phyloP scores from a whole-genome alignment of 2,797 vertebrate species.

The Rhynchotus rufescens region DNA sequence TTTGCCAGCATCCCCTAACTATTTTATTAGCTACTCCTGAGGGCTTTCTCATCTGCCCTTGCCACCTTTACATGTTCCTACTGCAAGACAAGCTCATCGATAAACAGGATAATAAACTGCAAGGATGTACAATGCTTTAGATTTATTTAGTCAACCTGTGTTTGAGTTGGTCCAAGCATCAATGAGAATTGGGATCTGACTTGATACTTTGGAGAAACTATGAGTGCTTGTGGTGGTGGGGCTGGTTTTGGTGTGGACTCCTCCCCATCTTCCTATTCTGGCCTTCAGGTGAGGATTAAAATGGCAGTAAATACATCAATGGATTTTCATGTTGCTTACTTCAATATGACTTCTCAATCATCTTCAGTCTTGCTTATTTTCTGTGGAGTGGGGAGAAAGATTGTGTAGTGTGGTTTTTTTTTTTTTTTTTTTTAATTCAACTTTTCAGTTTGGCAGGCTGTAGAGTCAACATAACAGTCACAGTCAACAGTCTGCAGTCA shows the following conservation, averaged over 20 bases:
- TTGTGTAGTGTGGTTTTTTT: neutral
- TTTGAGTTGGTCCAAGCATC: neutral
- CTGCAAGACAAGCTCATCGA: neutral
- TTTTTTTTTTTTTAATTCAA: neutral
- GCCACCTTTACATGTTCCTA: neutral
- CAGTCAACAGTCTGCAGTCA: neutral
- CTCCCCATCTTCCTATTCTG: no score
- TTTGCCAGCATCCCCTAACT: neutral
- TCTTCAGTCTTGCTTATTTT: neutral
- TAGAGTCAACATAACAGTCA: neutral
- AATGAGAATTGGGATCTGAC: neutral
- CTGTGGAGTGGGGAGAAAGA: neutral
- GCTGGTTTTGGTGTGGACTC: no score
- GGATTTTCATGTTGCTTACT: neutral
- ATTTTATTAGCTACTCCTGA: neutral
- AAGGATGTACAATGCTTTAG: neutral
- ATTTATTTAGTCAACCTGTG: rapidly evolving
- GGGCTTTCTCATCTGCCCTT: neutral
- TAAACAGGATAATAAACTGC: neutral
- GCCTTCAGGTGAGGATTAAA: neutral
- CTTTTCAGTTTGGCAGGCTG: neutral
- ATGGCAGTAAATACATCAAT: neutral
- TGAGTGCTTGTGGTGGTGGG: no score
- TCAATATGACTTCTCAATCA: neutral
- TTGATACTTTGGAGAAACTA: neutral